Conservation (phyloP, 53 echinoderm and acorn worm species). For the Crossaster papposus region DNA sequence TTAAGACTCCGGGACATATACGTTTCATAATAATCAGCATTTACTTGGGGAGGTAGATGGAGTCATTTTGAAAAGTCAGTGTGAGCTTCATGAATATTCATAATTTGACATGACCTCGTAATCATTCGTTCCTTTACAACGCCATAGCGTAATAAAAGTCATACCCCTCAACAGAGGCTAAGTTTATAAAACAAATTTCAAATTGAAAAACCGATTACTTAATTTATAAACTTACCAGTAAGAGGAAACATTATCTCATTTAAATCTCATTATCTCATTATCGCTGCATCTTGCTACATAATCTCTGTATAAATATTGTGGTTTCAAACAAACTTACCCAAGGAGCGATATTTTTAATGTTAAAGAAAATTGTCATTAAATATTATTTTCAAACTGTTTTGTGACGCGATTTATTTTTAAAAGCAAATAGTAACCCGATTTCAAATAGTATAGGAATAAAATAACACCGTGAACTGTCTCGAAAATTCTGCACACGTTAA, state of each 20-base stretch:
- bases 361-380: too few species aligned
- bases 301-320: neutral
- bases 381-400: neutral
- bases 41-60: neutral
- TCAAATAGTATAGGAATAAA: neutral
- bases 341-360: too few species aligned
- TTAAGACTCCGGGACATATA: conserved; percentile 28
- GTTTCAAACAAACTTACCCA: neutral
- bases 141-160: too few species aligned
- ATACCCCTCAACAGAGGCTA: too few species aligned
- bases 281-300: neutral
- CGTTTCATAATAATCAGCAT: too few species aligned
- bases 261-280: too few species aligned
- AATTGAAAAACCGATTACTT: too few species aligned
- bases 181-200: too few species aligned
- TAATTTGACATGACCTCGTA: neutral
- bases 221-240: too few species aligned
- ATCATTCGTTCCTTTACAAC: neutral
- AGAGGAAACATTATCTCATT: too few species aligned
- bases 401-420: too few species aligned
- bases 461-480: neutral
- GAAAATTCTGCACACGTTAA: neutral
- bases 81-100: neutral
- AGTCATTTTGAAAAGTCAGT: neutral
- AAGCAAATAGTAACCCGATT: neutral